Evolutionary conservation across 2,797 vertebrate species (phyloP).

Genomic region (Orientallactaga sibirica): DNA sequence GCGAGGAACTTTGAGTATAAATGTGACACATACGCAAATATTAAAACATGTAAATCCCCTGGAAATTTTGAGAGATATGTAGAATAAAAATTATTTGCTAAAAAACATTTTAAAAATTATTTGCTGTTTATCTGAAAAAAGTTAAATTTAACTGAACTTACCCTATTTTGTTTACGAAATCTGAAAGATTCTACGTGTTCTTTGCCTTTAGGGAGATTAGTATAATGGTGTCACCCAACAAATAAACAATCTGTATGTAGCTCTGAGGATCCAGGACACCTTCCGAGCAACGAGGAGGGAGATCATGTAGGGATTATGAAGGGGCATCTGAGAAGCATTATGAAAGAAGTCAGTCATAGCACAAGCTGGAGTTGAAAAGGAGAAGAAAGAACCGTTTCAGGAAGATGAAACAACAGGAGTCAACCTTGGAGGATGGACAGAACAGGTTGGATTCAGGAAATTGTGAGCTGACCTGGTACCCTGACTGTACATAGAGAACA

Average conservation of each 20-base stretch:
- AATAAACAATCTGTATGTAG: neutral
- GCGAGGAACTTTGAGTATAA: neutral
- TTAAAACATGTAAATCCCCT: neutral
- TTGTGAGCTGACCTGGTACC: neutral
- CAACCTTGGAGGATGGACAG: too few species aligned
- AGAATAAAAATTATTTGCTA: constrained; percentile 16
- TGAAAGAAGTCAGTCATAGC: too few species aligned
- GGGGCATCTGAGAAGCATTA: too few species aligned
- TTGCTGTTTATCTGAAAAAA: constrained; percentile 35
- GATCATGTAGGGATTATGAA: too few species aligned
- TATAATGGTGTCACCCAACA: neutral
- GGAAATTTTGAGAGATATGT: neutral
- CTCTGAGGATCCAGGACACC: neutral
- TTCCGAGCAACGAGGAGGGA: too few species aligned
- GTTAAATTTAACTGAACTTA: neutral
- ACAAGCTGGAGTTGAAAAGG: too few species aligned
- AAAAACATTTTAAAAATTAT: neutral
- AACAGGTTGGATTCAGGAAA: too few species aligned
- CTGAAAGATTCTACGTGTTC: neutral
- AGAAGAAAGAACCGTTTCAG: too few species aligned
- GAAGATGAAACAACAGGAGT: too few species aligned
- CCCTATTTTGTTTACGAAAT: constrained; percentile 3
- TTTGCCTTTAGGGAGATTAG: neutral
- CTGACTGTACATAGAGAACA: neutral
- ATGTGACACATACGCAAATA: neutral